Base-by-base conservation (phyloP, 2,797 vertebrate genomes). In the Falco concolor region DNA sequence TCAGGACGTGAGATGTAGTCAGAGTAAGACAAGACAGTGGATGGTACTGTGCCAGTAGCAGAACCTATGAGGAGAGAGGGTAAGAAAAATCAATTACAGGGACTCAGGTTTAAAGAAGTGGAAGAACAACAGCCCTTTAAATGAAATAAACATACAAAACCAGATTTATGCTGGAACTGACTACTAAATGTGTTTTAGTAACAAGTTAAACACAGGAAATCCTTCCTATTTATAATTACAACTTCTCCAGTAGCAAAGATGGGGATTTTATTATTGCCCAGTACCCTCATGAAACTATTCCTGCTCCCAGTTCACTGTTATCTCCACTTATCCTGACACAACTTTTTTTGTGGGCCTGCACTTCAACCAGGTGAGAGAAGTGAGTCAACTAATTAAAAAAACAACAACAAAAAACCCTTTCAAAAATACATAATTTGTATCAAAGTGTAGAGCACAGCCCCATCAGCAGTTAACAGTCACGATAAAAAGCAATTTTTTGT, bases 1-100 rank as follows among this genome's bases (percentile, higher is more conserved):
- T 98, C 98, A 1, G 98, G 97, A 6, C 97, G 96, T 38, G 98
- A 99, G 97, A 99, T 98, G 84, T 98, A 99, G 93, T 99, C 99
- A 13, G 98, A 99, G 93, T 98, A 98, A 67, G 98, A 98, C 76
- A 98, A 97, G 40, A 98, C 98, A 2, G 97, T 97, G 96, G 98
- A 98, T 79, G 98, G 98, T 86, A 98, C 96, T 50, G 98, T 98
- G 84, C 99, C 98, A 1, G 97, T 98, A 65, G 99, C 99, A 76
- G 98, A 98, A 85, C 95, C 99, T 99, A 87, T 45, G 67, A 77
- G 14, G 23, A 70, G 92, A 95, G 36, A 38, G 19, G 10, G 36
- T 23, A 56, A 78, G 72, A 73, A 78, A 79, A 53, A 77, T 38
- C 2, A 81, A 60, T 47, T 69, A 73, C 32, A 67, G n/a, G 25